These are phyloP conservation scores for Globodera ellingtonae DNA, from an alignment of 1,140 invertebrate genomes.

Conservation along the genomic window DNA sequence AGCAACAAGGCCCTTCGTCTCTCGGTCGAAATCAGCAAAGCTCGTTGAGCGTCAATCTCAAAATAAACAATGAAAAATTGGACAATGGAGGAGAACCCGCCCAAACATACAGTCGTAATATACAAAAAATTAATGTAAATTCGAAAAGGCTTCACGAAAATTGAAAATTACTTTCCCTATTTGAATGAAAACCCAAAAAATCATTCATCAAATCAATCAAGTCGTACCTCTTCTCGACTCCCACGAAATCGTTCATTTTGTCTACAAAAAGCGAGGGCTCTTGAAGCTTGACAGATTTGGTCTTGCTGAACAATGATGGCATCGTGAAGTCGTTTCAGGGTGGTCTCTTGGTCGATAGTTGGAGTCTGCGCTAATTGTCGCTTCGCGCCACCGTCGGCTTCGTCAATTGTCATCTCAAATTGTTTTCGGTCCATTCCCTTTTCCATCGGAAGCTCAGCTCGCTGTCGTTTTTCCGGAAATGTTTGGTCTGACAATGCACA, in stretches of 20 bases:
- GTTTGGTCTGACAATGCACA: neutral
- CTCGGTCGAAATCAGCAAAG: constrained; percentile 43
- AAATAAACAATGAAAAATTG: constrained; percentile 4
- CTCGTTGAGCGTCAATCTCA: constrained; percentile 42
- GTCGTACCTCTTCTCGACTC: constrained; percentile 35
- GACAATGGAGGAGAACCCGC: neutral
- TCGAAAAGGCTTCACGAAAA: too few relatives aligned
- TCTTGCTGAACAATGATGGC: constrained; percentile 40
- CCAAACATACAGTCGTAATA: too few relatives aligned
- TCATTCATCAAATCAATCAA: too few relatives aligned
- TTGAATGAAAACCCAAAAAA: too few relatives aligned
- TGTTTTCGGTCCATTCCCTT: neutral
- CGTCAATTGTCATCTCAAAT: neutral
- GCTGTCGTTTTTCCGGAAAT: constrained; percentile 16
- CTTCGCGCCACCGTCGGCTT: neutral
- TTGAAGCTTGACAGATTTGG: constrained; percentile 43
- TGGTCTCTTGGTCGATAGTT: constrained; percentile 27
- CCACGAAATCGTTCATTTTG: constrained; percentile 38
- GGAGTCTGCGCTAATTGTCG: neutral
- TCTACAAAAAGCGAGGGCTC: constrained; percentile 44
- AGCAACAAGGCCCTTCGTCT: constrained; percentile 32
- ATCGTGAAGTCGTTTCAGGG: constrained; percentile 36
- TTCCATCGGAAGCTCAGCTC: constrained; percentile 4
- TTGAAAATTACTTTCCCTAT: too few relatives aligned
- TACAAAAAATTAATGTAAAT: too few relatives aligned